Evolutionary conservation across 2,113 vertebrate species (phyloP), one percentile per base, ranked within the genome.

Genomic region (Oreocharis arfaki): DNA sequence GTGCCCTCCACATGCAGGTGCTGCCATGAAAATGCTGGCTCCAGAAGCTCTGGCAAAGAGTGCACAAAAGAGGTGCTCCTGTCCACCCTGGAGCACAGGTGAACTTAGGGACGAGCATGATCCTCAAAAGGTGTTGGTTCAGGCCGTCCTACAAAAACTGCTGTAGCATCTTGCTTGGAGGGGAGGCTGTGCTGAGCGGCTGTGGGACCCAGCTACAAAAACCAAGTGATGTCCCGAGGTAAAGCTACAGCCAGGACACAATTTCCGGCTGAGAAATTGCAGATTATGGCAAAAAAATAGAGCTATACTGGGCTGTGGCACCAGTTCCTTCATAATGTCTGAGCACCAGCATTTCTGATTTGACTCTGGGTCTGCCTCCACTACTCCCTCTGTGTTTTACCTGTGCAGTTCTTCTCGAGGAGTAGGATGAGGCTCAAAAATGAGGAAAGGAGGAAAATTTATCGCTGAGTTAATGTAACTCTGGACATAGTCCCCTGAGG

Each of bases 221-320:
- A 1, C 3, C 6, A 5, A 1, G 3, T 15, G 14, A 18, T 70
- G 20, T 41, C 17, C 20, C 50, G 20, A 47, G 35, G 33, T 35
- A 42, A 64, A 91, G 30, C 18, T 59, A 7, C 2, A 6, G 35
- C 20, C 33, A 70, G 46, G 47, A 35, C 19, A 19, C 4, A 6
- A 2, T 80, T 89, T 89, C 9, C 50, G 69, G 26, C 28, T 55
- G 39, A 63, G 44, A 10, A 63, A 55, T 13, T 63, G 10, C 14
- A 82, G 47, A 23, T 71, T 30, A 17, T 23, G 50, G 23, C 5
- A 33, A 50, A 64, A 64, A 78, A 37, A 2, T 4, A 13, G 70
- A 88, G 7, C 18, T 59, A 0, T 27, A 18, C 49, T 33, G 23
- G 14, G 12, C 11, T 33, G 16, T 53, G 17, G 33, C 10, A 24